A percentile compares a stretch with the other conserved stretches of the same genome.
Conservation (phyloP, 2,797 vertebrate genomes). For the Hozukius guyotensis region DNA sequence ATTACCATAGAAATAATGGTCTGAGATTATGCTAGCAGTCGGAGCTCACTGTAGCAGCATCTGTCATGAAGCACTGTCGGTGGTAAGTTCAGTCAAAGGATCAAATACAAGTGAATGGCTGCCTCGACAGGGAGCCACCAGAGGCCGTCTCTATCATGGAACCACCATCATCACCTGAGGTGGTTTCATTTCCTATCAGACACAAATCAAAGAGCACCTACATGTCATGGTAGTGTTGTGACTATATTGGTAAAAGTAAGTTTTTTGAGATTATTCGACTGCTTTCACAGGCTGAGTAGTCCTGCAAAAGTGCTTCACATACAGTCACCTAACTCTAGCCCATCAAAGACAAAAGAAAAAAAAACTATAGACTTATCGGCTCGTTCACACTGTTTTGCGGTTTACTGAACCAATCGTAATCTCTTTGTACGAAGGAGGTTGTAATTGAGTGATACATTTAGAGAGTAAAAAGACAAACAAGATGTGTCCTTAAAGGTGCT, state of each 20-base stretch:
- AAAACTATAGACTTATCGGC: no score
- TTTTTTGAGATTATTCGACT: no score
- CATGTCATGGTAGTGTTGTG: neutral
- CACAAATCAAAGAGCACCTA: neutral
- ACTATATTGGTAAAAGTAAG: neutral
- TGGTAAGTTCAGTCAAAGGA: neutral
- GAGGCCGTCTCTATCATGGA: slow-evolving; percentile 8
- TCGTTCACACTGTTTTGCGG: no score
- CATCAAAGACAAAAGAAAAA: no score
- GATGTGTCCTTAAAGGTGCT: no score
- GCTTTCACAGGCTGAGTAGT: no score
- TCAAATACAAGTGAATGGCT: slow-evolving; percentile 32
- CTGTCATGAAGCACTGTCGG: neutral
- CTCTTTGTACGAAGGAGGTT: no score
- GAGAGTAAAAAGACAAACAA: no score
- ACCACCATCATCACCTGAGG: neutral
- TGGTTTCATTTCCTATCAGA: neutral
- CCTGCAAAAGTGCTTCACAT: no score
- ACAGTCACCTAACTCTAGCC: no score
- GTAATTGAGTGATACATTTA: no score
- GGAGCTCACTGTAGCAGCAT: neutral
- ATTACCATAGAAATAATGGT: slow-evolving; percentile 34
- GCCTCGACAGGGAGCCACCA: neutral
- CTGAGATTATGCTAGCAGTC: neutral
- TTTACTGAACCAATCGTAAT: no score